Percentiles rank a stretch among this genome's conserved stretches.
Evolutionary conservation across 2,797 vertebrate species (phyloP).

Genomic region (Valencia hispanica): DNA sequence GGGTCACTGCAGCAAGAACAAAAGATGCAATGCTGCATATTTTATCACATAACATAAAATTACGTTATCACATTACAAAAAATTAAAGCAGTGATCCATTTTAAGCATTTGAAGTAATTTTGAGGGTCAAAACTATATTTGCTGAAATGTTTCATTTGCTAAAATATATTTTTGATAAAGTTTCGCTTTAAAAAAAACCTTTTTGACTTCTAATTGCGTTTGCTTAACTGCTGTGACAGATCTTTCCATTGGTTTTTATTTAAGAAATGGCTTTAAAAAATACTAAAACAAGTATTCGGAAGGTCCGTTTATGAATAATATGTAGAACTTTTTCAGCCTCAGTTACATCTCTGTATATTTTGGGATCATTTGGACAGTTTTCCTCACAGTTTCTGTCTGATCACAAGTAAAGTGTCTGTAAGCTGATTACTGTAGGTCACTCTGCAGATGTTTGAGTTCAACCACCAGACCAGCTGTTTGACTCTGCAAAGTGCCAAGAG

Average conservation of each 20-base stretch:
- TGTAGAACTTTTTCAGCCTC: neutral
- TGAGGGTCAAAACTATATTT: neutral
- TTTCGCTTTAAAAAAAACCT: neutral
- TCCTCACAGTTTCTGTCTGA: neutral
- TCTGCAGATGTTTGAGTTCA: conserved; percentile 1
- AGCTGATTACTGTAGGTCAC: neutral
- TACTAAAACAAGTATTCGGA: too few species aligned
- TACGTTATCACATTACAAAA: too few species aligned
- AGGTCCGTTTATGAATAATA: neutral
- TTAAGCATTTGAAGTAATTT: neutral
- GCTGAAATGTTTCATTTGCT: neutral
- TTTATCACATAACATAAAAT: neutral
- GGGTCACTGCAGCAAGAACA: conserved; percentile 6
- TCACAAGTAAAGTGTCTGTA: neutral
- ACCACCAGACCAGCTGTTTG: neutral
- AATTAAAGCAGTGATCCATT: neutral
- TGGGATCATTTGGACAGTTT: neutral
- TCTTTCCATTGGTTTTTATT: too few species aligned
- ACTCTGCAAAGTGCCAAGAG: neutral
- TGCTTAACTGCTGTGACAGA: too few species aligned
- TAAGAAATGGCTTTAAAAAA: too few species aligned
- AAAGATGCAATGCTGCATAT: neutral
- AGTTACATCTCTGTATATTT: neutral
- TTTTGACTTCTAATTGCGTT: too few species aligned
- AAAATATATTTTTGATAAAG: neutral